A percentile compares a stretch with the other conserved stretches of the same genome.
phyloP scores from a whole-genome alignment of 2,113 vertebrate species.

The Boulengeromyrus knoepffleri region DNA sequence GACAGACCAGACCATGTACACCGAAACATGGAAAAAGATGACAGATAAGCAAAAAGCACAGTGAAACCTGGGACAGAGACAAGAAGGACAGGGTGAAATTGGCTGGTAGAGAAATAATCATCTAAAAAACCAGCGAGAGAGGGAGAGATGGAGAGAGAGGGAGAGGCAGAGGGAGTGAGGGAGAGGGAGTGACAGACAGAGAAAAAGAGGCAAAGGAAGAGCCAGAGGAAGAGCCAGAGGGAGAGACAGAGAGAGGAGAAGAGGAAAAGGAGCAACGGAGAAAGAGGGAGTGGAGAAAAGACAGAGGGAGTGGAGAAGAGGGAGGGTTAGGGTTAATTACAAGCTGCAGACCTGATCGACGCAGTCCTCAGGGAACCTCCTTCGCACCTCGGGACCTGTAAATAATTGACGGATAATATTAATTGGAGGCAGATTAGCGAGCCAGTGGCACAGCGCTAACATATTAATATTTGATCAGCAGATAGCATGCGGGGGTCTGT shows the following conservation, averaged over 20 bases:
- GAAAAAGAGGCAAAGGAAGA: not conserved
- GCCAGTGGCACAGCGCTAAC: slow-evolving; percentile 72
- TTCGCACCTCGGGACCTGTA: slow-evolving; percentile 85
- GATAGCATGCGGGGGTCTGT: slow-evolving; percentile 70
- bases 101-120: not conserved
- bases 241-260: not conserved
- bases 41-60: not conserved
- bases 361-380: slow-evolving; percentile 90
- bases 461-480: slow-evolving; percentile 90
- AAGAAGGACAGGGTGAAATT: not conserved
- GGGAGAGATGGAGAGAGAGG: not conserved
- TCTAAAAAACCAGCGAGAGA: not conserved
- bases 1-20: not conserved
- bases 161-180: not conserved
- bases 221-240: no score
- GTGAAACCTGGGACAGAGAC: not conserved
- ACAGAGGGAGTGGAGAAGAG: not conserved
- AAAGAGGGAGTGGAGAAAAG: no score
- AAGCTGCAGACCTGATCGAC: slow-evolving; percentile 84
- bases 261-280: not conserved
- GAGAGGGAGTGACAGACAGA: not conserved
- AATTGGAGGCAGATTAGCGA: slow-evolving; percentile 80
- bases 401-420: slow-evolving; percentile 82
- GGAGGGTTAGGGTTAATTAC: slow-evolving; percentile 55
- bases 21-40: not conserved